Evolutionary conservation across 2,888 invertebrate genomes (phyloP).

Genomic region (Psylliodes chrysocephalus): DNA sequence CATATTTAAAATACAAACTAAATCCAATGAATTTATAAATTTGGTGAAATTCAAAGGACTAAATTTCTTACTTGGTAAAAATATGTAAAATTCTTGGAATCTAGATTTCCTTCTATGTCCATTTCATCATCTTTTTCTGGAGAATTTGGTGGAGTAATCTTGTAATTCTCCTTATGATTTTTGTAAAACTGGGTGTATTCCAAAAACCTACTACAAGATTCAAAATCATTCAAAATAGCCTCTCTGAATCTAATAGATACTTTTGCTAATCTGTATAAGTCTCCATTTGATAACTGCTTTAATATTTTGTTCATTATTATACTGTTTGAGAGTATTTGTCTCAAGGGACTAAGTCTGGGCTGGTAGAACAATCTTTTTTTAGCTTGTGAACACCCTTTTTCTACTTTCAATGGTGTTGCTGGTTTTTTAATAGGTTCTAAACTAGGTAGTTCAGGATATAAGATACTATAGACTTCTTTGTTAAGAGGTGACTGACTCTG

Average conservation of each 20-base stretch:
- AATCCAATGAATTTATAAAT: too few relatives aligned
- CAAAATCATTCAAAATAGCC: constrained; percentile 43
- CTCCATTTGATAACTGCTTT: constrained; percentile 54
- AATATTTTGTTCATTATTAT: constrained; percentile 56
- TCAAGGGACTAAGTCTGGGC: constrained; percentile 41
- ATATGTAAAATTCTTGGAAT: constrained; percentile 45
- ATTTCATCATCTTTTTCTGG: constrained; percentile 46
- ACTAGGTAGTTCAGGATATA: constrained; percentile 55
- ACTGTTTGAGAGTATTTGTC: constrained; percentile 44
- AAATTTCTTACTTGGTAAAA: constrained; percentile 46
- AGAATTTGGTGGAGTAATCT: constrained; percentile 56
- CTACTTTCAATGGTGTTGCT: constrained; percentile 50
- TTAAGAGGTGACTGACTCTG: constrained; percentile 49
- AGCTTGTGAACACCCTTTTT: constrained; percentile 49
- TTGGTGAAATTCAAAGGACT: not conserved
- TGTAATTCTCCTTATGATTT: constrained; percentile 55
- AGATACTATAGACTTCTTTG: constrained; percentile 54
- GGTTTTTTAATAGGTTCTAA: constrained; percentile 41
- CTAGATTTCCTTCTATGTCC: constrained; percentile 40
- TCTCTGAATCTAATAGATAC: constrained; percentile 50
- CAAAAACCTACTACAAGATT: constrained; percentile 44
- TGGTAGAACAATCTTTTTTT: constrained; percentile 53
- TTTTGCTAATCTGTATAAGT: constrained; percentile 55
- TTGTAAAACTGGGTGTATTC: constrained; percentile 45
- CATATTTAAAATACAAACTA: too few relatives aligned